Conservation (phyloP, 1,140 invertebrate genomes). For the Drosophila suzukii region DNA sequence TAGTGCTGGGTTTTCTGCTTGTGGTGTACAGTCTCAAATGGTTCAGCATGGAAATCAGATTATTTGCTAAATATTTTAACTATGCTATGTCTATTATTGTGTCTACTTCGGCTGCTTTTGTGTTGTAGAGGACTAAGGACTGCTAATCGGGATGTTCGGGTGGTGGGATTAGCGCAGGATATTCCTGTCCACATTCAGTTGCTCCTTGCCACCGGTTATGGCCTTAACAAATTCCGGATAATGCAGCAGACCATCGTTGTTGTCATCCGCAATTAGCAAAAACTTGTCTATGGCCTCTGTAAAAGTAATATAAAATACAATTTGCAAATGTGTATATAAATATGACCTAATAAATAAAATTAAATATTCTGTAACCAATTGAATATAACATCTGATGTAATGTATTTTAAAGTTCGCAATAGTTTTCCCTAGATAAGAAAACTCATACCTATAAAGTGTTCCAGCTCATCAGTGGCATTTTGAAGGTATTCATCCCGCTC, state of each 20-base stretch:
- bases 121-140: neutral
- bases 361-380: too few species aligned
- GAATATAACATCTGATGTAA: neutral
- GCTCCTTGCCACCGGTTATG: slow-evolving; percentile 70
- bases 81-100: slow-evolving; percentile 72
- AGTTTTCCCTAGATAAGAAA: neutral
- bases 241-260: slow-evolving; percentile 91
- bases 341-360: neutral
- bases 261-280: slow-evolving; percentile 89
- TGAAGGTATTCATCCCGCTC: slow-evolving; percentile 69
- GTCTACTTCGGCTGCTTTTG: slow-evolving; percentile 17
- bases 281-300: slow-evolving; percentile 91
- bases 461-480: slow-evolving; percentile 75
- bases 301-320: slow-evolving; percentile 29
- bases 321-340: neutral
- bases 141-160: neutral
- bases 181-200: slow-evolving; percentile 52
- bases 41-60: slow-evolving; percentile 48
- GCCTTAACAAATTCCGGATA: slow-evolving; percentile 90
- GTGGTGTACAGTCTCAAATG: slow-evolving; percentile 65
- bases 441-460: slow-evolving; percentile 76
- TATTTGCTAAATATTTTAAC: slow-evolving; percentile 57
- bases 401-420: too few species aligned
- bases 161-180: slow-evolving; percentile 48
- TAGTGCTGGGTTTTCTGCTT: slow-evolving; percentile 32